These are phyloP conservation scores for Phyllotis vaccarum DNA, from an alignment of 2,797 vertebrate species.

Conservation along the genomic window DNA sequence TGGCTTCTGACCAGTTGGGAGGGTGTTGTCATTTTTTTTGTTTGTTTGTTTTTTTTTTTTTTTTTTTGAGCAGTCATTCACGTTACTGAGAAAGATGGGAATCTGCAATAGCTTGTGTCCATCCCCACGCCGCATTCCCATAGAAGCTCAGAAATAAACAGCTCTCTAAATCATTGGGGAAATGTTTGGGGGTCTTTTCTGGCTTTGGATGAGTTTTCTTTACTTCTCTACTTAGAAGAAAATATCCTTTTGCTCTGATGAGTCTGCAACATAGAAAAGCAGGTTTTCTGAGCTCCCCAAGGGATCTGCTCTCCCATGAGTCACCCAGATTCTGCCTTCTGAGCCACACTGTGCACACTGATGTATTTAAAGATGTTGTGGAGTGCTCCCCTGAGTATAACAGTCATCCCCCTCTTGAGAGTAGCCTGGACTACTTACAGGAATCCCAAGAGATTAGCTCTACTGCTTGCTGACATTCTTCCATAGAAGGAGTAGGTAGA, in stretches of 20 bases:
- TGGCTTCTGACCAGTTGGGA: neutral
- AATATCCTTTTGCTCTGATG: neutral
- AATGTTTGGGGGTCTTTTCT: neutral
- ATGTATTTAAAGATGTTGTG: neutral
- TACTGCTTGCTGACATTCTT: no score
- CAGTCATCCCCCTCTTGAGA: neutral
- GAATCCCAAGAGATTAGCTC: neutral
- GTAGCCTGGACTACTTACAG: neutral
- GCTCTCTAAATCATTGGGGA: neutral
- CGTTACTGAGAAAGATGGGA: neutral
- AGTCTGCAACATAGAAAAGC: neutral
- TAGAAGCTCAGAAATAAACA: neutral
- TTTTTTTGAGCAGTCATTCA: neutral
- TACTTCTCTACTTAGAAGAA: neutral
- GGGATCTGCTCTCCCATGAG: neutral
- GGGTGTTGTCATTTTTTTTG: neutral
- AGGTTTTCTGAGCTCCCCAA: neutral
- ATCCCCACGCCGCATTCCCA: neutral
- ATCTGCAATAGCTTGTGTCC: neutral
- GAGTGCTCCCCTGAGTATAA: neutral
- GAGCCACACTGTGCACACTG: neutral
- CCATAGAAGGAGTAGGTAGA: neutral
- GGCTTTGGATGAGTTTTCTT: slow-evolving; percentile 3
- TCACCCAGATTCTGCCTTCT: slow-evolving; percentile 28
- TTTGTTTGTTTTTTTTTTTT: no score